Evolutionary conservation across 2,113 vertebrate genomes (phyloP).

Genomic region (Plectropomus leopardus): DNA sequence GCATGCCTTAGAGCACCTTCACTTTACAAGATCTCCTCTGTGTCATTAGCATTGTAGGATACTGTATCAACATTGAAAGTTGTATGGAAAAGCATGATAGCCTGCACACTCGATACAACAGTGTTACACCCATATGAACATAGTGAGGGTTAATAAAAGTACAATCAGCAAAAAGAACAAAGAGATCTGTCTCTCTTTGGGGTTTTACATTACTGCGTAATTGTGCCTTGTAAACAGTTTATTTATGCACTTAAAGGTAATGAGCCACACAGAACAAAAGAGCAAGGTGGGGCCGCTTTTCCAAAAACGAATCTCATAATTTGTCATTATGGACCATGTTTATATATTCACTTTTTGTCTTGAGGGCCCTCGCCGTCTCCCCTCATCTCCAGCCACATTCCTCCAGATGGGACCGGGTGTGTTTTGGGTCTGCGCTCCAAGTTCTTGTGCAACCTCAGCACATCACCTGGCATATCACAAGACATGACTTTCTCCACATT

Average conservation of each 20-base stretch:
- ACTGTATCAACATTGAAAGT: slow-evolving; percentile 24
- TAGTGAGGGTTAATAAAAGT: background rate
- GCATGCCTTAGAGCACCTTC: background rate
- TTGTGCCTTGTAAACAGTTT: slow-evolving; percentile 55
- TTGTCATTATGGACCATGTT: slow-evolving; percentile 51
- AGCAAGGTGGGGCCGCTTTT: slow-evolving; percentile 18
- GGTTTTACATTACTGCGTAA: slow-evolving; percentile 49
- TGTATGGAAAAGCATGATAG: slow-evolving; percentile 14
- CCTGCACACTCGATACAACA: background rate
- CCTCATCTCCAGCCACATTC: slow-evolving; percentile 43
- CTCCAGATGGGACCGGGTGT: slow-evolving; percentile 60
- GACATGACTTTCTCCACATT: background rate
- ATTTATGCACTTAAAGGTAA: slow-evolving; percentile 63
- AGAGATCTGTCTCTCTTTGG: slow-evolving; percentile 23
- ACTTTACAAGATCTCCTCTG: slow-evolving; percentile 52
- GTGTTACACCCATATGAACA: background rate
- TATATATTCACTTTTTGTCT: slow-evolving; percentile 30
- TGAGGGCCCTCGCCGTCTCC: slow-evolving; percentile 5
- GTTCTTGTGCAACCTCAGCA: slow-evolving; percentile 49
- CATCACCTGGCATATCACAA: slow-evolving; percentile 57
- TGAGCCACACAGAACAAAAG: slow-evolving; percentile 26
- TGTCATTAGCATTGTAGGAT: slow-evolving; percentile 30
- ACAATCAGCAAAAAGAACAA: slow-evolving; percentile 15
- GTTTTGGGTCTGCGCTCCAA: slow-evolving; percentile 48
- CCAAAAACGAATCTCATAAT: slow-evolving; percentile 29